A percentile compares a stretch with the other conserved stretches of the same genome.
These are phyloP conservation scores for Chesias legatella DNA, from an alignment of 2,888 invertebrate species.

Conservation along the genomic window DNA sequence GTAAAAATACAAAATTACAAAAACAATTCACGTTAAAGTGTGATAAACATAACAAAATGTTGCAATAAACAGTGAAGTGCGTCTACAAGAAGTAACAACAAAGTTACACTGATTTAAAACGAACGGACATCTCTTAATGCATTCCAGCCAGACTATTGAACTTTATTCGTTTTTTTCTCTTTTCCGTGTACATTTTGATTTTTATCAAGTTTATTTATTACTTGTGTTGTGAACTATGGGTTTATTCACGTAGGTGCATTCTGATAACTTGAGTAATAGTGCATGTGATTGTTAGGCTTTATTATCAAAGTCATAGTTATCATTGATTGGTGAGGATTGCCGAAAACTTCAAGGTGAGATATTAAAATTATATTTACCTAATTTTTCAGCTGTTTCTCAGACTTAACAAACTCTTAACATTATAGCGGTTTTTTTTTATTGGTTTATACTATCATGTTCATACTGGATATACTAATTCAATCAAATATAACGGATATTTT, in stretches of 20 bases:
- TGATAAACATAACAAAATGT: constrained; percentile 29
- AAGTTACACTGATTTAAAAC: constrained; percentile 30
- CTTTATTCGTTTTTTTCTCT: constrained; percentile 65
- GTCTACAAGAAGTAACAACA: constrained; percentile 21
- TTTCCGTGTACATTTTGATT: constrained; percentile 64
- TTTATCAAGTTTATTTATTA: constrained; percentile 58
- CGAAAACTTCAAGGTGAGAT: constrained; percentile 71
- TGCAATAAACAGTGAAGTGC: constrained; percentile 49
- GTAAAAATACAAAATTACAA: constrained; percentile 58
- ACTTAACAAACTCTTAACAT: too few relatives aligned
- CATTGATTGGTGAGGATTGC: constrained; percentile 57
- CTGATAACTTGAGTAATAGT: constrained; percentile 21
- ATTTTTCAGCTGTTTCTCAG: constrained; percentile 2
- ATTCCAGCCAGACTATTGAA: constrained; percentile 77
- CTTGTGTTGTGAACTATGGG: constrained; percentile 43
- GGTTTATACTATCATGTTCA: too few relatives aligned
- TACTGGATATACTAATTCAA: too few relatives aligned
- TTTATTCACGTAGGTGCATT: constrained; percentile 31
- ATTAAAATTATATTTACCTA: neutral
- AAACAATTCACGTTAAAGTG: constrained; percentile 48
- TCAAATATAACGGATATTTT: too few relatives aligned
- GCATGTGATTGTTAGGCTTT: constrained; percentile 40
- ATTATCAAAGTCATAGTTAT: constrained; percentile 51
- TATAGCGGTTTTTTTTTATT: too few relatives aligned
- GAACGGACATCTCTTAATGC: constrained; percentile 65